phyloP scores from a whole-genome alignment of 2,113 vertebrate species.

The Plecotus auritus region DNA sequence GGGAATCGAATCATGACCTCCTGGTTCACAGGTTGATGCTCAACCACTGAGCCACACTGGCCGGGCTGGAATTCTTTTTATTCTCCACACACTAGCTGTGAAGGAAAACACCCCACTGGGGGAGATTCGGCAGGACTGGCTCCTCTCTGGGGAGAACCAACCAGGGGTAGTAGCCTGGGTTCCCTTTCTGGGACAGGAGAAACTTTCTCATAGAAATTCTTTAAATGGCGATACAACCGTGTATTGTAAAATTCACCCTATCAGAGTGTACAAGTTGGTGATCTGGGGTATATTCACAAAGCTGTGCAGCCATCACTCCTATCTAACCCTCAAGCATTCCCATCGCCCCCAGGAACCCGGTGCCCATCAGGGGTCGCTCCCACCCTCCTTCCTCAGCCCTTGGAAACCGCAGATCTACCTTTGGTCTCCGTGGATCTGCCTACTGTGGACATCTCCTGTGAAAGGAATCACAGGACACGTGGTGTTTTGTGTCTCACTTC shows the following conservation, averaged over 20 bases:
- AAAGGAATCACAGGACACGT: accelerated
- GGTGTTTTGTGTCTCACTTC: no score
- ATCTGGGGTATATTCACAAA: background rate
- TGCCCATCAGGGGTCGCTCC: accelerated
- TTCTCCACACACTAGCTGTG: background rate
- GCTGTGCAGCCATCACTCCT: no score
- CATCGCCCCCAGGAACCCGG: accelerated
- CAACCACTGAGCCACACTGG: no score
- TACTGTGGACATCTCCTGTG: accelerated
- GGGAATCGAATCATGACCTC: no score
- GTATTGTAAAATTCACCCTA: no score
- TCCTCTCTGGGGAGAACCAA: background rate
- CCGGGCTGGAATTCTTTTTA: background rate
- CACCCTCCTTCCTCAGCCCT: background rate
- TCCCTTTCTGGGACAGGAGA: background rate
- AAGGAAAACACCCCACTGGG: background rate
- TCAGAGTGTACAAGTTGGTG: background rate
- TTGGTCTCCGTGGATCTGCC: background rate
- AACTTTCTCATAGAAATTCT: background rate
- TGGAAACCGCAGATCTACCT: background rate
- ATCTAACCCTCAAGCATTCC: background rate
- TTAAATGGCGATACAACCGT: background rate
- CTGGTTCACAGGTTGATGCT: no score
- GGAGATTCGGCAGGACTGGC: background rate
- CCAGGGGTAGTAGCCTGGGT: background rate